A percentile compares a stretch with the other conserved stretches of the same genome.
Conservation (phyloP, 1,140 invertebrate species). For the Euschistus heros region DNA sequence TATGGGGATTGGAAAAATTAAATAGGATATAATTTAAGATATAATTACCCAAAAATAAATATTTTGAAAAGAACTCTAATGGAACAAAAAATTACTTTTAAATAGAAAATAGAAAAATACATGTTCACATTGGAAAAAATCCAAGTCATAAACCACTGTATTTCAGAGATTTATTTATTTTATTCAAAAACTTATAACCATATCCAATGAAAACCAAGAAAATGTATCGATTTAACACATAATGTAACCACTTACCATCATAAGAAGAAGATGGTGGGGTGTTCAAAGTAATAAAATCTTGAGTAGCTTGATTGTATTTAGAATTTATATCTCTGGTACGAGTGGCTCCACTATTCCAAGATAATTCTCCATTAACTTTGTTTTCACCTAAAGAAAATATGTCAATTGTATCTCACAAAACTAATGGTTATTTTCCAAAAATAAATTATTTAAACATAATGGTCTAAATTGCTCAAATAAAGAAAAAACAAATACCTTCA, state of each 20-base stretch:
- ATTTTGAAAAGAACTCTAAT: no score
- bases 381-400: slow-evolving; percentile 12
- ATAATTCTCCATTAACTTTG: slow-evolving; percentile 12
- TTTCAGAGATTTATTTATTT: no score
- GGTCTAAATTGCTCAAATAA: background rate
- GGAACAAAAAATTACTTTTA: no score
- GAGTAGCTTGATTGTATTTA: background rate
- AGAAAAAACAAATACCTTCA: background rate
- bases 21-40: no score
- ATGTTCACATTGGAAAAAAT: no score
- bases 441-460: background rate
- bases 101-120: no score
- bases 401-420: background rate
- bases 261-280: slow-evolving; percentile 6
- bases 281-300: slow-evolving; percentile 18
- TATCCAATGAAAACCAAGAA: no score
- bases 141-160: no score
- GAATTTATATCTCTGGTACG: slow-evolving; percentile 7
- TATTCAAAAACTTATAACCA: no score
- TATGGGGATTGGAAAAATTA: no score
- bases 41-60: no score
- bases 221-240: no score
- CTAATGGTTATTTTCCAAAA: background rate
- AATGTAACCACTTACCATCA: slow-evolving; percentile 3
- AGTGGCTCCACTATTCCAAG: slow-evolving; percentile 22